Conservation (phyloP, 2,113 vertebrate species). For the Ascaphus truei region DNA sequence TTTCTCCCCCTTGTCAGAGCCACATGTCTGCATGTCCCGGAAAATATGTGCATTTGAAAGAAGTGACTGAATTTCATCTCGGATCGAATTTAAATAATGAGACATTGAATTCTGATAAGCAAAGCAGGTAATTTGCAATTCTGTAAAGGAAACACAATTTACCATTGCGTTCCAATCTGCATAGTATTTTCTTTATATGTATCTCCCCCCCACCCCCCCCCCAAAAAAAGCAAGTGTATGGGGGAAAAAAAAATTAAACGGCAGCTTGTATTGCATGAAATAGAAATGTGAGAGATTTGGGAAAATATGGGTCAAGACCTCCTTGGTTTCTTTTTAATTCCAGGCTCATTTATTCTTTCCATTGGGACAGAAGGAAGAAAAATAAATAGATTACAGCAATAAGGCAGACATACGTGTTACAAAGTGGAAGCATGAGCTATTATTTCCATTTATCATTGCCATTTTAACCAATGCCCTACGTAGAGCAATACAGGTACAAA, state of each 20-base stretch:
- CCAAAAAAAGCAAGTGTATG: neutral
- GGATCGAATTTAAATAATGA: constrained; percentile 13
- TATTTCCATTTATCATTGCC: constrained; percentile 2
- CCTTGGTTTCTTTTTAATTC: neutral
- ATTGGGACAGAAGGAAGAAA: neutral
- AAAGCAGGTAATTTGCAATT: neutral
- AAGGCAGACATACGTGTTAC: neutral
- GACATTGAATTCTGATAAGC: neutral
- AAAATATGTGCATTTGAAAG: neutral
- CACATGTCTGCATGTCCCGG: neutral
- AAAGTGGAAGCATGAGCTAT: neutral
- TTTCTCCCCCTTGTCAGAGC: neutral
- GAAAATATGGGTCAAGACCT: neutral
- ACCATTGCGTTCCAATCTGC: neutral
- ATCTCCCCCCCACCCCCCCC: too few relatives aligned
- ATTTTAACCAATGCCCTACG: neutral
- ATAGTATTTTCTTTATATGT: neutral
- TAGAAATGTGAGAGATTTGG: neutral
- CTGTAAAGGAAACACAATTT: neutral
- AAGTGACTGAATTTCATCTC: neutral
- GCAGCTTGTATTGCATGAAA: neutral
- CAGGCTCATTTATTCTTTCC: neutral
- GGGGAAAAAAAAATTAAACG: neutral
- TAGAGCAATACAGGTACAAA: neutral
- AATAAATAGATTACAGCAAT: neutral